Base-by-base conservation (phyloP, 2,113 vertebrate genomes). In the Phyllostomus discolor region DNA sequence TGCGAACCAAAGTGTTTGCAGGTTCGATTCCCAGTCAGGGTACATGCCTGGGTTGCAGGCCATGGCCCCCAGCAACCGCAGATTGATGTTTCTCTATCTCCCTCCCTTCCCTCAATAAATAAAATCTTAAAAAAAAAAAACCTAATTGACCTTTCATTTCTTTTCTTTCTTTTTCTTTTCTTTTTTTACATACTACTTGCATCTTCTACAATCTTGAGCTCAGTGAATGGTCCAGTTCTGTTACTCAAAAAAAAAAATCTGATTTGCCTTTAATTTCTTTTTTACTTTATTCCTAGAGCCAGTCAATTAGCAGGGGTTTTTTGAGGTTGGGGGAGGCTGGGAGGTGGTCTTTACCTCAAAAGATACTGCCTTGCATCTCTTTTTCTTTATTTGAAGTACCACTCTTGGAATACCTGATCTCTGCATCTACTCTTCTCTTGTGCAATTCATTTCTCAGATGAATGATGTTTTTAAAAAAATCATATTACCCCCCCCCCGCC, bases 41-140 rank as follows among this genome's bases (percentile, higher is more conserved):
- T n/a, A n/a, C n/a, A n/a, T n/a, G n/a, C n/a, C n/a, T n/a, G n/a
- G n/a, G n/a, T n/a, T n/a, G n/a, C n/a, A n/a, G n/a, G n/a, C n/a
- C n/a, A n/a, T n/a, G n/a, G n/a, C n/a, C n/a, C n/a, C n/a, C n/a
- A n/a, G n/a, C n/a, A n/a, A n/a, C n/a, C n/a, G n/a, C n/a, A n/a
- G n/a, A n/a, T n/a, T n/a, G n/a, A n/a, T n/a, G n/a, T n/a, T n/a
- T n/a, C n/a, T n/a, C n/a, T n/a, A n/a, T n/a, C n/a, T n/a, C n/a
- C n/a, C n/a, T n/a, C n/a, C n/a, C n/a, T n/a, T n/a, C n/a, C n/a
- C n/a, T n/a, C n/a, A n/a, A n/a, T n/a, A n/a, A n/a, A n/a, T n/a
- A n/a, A n/a, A n/a, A n/a, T n/a, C n/a, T n/a, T n/a, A 73, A 79
- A 86, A 76, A 73, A 79, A 86, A 76, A 73, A 79, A 86, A 76